phyloP scores from a whole-genome alignment of 2,113 vertebrate species.

The Mystacornis crossleyi region DNA sequence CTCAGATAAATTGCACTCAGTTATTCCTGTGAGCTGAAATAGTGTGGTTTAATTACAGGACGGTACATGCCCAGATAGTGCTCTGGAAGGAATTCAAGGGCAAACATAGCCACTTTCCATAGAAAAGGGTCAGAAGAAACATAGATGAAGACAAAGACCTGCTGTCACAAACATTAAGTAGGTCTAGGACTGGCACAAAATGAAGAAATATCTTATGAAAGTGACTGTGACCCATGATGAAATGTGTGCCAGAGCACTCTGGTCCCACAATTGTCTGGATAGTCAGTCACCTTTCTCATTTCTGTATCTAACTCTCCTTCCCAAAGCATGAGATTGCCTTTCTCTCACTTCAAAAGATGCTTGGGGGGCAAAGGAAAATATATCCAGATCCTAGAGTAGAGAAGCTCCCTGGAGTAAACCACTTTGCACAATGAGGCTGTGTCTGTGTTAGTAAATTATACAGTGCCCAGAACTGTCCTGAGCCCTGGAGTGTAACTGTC shows the following conservation, averaged over 20 bases:
- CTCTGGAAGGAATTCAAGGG: conserved; percentile 34
- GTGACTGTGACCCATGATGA: neutral
- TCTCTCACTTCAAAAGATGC: neutral
- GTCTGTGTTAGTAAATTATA: neutral
- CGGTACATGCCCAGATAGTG: conserved; percentile 21
- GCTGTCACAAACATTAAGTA: neutral
- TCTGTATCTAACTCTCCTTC: neutral
- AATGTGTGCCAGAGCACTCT: neutral
- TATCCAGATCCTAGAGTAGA: neutral
- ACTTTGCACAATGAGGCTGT: neutral
- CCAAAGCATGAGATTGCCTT: neutral
- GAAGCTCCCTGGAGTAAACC: neutral
- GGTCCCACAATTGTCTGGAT: neutral
- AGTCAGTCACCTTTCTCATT: neutral
- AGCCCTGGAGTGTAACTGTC: neutral
- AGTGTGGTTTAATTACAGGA: conserved; percentile 60
- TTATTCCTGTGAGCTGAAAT: conserved; percentile 50
- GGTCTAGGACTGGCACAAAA: neutral
- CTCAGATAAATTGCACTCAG: neutral
- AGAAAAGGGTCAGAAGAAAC: conserved; percentile 51
- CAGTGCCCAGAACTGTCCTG: neutral
- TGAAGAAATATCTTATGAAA: neutral
- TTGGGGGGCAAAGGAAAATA: neutral
- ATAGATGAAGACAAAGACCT: conserved; percentile 25
- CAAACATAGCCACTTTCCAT: conserved; percentile 54